Base-by-base conservation (phyloP, 35 echinoderm and acorn worm genomes). In the Eucidaris tribuloides region DNA sequence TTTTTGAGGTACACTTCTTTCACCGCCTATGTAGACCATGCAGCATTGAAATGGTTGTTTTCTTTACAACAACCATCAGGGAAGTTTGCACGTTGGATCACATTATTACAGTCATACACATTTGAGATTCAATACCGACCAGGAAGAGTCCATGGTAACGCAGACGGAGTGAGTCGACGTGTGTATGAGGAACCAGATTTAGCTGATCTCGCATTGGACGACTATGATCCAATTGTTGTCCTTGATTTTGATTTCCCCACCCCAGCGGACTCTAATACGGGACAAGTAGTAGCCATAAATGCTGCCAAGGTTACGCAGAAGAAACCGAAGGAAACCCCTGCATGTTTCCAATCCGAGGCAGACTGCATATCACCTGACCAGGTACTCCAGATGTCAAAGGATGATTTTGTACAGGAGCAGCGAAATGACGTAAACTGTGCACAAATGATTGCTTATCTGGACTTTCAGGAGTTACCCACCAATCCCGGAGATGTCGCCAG, bases 41-140 rank as follows among this genome's bases (percentile, higher is more conserved):
- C 79, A 76, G 87, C 87, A 17, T 45, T 90, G 30, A 81, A 90
- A 66, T 90, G 79, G 87, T 76, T 90, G 35, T 76, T 90, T 58
- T 83, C 87, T 14, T 40, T 90, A 14, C 70, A 90, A 33, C 41
- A 83, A 44, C 79, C 79, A 15, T 27, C 55, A n/a, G 87, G 79
- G 44, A 83, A 83, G 50, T 90, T 90, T 90, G 79, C 87, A 13
- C 62, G 79, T 11, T 90, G 87, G 79, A 22, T 77, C 14, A 78
- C 22, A n/a, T 39, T 40, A 6, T 40, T 90, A 7, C 87, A 90
- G 52, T 31, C 79, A 38, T 83, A 83, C 48, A 0, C 17, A 20
- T 25, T 90, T 7, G 71, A 42, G 35, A 62, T 77, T 19, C 19
- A 40, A 19, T 49, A 90, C 79, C 38, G 87, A 31, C 40, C 79